A percentile compares a stretch with the other conserved stretches of the same genome.
Conservation (phyloP, 2,888 invertebrate species). For the Notocelia uddmanniana region DNA sequence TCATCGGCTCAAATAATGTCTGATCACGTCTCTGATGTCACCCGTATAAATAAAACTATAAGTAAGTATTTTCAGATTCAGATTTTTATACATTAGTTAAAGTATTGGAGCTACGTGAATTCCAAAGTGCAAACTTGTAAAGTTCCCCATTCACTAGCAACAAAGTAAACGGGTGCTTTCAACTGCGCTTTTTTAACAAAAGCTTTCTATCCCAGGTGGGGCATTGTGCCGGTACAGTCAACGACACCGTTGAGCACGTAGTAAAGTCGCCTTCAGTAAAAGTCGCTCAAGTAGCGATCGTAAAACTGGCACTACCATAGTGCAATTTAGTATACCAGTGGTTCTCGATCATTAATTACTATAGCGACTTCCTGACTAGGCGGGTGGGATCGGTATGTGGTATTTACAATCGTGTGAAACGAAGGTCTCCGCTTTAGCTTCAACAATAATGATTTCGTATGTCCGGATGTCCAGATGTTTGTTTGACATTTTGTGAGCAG, state of each 20-base stretch:
- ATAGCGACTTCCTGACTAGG: no score
- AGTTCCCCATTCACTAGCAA: not conserved
- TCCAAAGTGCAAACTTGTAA: not conserved
- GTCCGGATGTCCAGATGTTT: no score
- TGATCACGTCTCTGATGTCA: no score
- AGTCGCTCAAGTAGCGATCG: conserved; percentile 18
- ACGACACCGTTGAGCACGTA: conserved; percentile 17
- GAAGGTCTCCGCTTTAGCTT: no score
- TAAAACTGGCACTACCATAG: conserved; percentile 19
- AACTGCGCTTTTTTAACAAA: conserved; percentile 37
- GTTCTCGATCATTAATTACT: not conserved
- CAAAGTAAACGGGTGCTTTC: conserved; percentile 19
- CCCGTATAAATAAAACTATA: no score
- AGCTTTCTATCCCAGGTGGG: conserved; percentile 18
- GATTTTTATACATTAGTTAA: no score
- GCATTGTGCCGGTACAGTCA: conserved; percentile 36
- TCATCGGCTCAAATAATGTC: no score
- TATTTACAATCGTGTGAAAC: no score
- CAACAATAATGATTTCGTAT: no score
- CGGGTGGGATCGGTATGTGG: no score
- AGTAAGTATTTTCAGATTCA: no score
- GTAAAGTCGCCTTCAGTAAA: conserved; percentile 24
- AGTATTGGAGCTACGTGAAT: not conserved
- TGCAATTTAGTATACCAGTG: not conserved
- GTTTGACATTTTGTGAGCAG: no score